Evolutionary conservation across 2,888 invertebrate genomes (phyloP).

Genomic region (Operophtera brumata): DNA sequence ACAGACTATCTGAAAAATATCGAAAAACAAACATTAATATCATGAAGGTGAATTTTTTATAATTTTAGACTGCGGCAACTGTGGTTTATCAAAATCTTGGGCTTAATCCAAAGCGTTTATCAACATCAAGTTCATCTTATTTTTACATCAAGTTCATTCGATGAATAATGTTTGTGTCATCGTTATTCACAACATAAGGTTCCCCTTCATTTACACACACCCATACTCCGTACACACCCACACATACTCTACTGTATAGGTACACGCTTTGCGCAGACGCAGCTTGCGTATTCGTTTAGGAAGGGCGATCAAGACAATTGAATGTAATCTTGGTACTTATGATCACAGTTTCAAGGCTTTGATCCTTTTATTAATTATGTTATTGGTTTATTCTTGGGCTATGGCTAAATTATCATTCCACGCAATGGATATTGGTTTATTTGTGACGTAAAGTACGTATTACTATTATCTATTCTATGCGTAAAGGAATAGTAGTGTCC

Average conservation of each 20-base stretch:
- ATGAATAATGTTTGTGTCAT: conserved; percentile 47
- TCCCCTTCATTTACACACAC: conserved; percentile 18
- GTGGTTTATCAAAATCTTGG: conserved; percentile 12
- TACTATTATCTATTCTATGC: no score
- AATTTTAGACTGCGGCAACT: background rate
- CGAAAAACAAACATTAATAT: background rate
- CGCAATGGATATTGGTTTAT: no score
- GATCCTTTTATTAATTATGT: conserved; percentile 55
- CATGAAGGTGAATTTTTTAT: background rate
- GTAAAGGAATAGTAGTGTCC: no score
- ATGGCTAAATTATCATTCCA: conserved; percentile 24
- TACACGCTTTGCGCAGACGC: conserved; percentile 32
- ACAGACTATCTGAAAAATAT: no score
- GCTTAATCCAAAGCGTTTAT: conserved; percentile 24
- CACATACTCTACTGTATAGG: background rate
- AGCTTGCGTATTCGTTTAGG: conserved; percentile 43
- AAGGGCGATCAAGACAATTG: conserved; percentile 51
- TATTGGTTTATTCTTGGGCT: conserved; percentile 55
- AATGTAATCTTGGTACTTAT: conserved; percentile 34
- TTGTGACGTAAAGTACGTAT: no score
- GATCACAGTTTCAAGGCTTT: conserved; percentile 59
- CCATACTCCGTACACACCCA: conserved; percentile 5
- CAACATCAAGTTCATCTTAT: conserved; percentile 33
- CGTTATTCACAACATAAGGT: conserved; percentile 34
- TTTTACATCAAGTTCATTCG: conserved; percentile 44